Evolutionary conservation across 1,140 invertebrate species (phyloP).

Genomic region (Philotrypesis tridentata): DNA sequence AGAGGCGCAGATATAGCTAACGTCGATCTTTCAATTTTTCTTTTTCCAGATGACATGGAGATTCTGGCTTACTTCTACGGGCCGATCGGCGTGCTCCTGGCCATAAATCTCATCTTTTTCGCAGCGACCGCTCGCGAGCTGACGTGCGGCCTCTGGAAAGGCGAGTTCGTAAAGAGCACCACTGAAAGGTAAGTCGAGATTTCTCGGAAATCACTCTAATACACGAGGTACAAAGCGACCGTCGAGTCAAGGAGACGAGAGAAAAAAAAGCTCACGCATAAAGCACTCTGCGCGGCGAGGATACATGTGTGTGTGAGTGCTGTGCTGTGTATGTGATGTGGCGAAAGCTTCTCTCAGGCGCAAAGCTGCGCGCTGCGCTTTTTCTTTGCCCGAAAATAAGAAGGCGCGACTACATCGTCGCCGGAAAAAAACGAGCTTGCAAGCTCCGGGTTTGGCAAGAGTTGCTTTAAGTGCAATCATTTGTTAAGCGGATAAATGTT

Average conservation of each 20-base stretch:
- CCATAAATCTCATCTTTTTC: constrained; percentile 86
- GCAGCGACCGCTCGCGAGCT: constrained; percentile 86
- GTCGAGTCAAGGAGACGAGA: background rate
- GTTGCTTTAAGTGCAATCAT: constrained; percentile 11
- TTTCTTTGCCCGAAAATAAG: constrained; percentile 30
- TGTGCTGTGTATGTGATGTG: background rate
- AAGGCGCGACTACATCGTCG: background rate
- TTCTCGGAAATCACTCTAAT: background rate
- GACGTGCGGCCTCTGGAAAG: constrained; percentile 89
- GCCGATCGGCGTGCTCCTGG: constrained; percentile 84
- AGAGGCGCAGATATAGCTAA: too few species aligned
- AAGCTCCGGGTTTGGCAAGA: background rate
- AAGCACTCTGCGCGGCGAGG: too few species aligned
- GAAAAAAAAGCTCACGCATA: background rate
- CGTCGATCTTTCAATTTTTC: background rate
- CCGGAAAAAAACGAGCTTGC: background rate
- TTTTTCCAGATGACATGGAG: constrained; percentile 79
- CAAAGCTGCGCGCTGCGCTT: constrained; percentile 12
- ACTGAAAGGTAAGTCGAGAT: constrained; percentile 80
- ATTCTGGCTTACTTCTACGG: constrained; percentile 88
- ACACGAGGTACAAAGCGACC: constrained; percentile 25
- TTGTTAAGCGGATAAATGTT: constrained; percentile 7
- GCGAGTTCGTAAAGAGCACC: constrained; percentile 89
- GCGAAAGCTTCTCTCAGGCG: constrained; percentile 32
- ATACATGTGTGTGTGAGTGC: too few species aligned